A percentile compares a stretch with the other conserved stretches of the same genome.
These are phyloP conservation scores for Helostoma temminkii DNA, from an alignment of 2,797 vertebrate species.

Conservation along the genomic window DNA sequence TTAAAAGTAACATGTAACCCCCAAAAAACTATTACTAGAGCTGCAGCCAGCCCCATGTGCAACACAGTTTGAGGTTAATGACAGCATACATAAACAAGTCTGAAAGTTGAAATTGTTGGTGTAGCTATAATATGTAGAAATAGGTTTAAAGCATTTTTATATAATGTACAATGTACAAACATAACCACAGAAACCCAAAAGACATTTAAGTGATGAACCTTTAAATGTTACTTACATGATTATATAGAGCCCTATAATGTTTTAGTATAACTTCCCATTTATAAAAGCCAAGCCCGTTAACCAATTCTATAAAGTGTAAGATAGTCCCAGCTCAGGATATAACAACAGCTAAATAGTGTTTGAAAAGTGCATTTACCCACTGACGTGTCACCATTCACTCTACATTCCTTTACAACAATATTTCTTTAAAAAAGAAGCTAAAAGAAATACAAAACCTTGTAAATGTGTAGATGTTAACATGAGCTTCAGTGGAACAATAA, in stretches of 20 bases:
- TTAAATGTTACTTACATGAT: too few species aligned
- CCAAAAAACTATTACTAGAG: constrained; percentile 12
- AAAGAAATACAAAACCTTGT: constrained; percentile 7
- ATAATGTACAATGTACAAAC: background rate
- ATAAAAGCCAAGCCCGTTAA: constrained; percentile 9
- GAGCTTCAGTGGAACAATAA: constrained; percentile 6
- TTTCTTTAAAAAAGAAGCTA: background rate
- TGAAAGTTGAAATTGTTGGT: background rate
- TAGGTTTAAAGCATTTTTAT: background rate
- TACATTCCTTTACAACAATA: background rate
- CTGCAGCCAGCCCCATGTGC: background rate
- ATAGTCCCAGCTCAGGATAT: background rate
- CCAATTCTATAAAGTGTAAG: background rate
- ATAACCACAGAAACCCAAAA: constrained; percentile 22
- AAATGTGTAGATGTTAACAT: constrained; percentile 37
- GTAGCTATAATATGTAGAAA: background rate
- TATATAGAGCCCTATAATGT: background rate
- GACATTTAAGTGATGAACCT: background rate
- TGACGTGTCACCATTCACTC: background rate
- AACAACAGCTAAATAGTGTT: constrained; percentile 45
- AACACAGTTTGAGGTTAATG: background rate
- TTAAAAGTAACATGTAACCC: constrained; percentile 5
- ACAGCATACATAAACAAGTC: constrained; percentile 2
- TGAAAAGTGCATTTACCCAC: constrained; percentile 28
- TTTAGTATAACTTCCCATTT: background rate